phyloP scores from a whole-genome alignment of 2,888 invertebrate species.

The Zelleria hepariella region DNA sequence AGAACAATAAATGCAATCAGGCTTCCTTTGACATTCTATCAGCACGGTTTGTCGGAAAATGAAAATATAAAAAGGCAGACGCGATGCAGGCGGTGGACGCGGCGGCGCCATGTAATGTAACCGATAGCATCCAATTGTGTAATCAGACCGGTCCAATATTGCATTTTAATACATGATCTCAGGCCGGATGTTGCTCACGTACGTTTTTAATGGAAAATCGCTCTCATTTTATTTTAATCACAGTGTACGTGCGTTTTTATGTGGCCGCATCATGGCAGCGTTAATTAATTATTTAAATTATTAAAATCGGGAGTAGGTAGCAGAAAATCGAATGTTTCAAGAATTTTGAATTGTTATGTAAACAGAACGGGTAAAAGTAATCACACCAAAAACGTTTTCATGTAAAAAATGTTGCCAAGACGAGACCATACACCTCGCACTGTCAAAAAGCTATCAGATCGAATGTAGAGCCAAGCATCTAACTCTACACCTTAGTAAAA shows the following conservation, averaged over 20 bases:
- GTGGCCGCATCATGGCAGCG: no score
- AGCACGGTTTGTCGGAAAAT: not conserved
- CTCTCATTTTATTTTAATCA: not conserved
- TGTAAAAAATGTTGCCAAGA: no score
- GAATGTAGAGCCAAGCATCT: no score
- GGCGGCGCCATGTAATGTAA: not conserved
- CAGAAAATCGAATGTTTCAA: no score
- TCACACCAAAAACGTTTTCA: no score
- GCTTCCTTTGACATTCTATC: not conserved
- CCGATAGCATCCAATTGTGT: not conserved
- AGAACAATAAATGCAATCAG: not conserved
- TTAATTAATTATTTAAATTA: no score
- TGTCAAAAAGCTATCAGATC: no score
- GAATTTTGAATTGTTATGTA: no score
- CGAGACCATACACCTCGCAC: no score
- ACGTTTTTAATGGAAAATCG: not conserved
- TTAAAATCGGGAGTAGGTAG: no score
- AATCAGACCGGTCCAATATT: not conserved
- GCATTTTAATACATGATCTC: conserved; percentile 1
- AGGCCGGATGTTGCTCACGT: not conserved
- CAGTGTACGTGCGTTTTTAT: not conserved
- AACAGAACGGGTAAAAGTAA: no score
- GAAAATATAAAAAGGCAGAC: not conserved
- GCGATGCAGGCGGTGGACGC: not conserved
- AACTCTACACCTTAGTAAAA: no score